Percentiles rank a stretch among this genome's conserved stretches.
Conservation (phyloP, 2,113 vertebrate species). For the Tor tambroides region DNA sequence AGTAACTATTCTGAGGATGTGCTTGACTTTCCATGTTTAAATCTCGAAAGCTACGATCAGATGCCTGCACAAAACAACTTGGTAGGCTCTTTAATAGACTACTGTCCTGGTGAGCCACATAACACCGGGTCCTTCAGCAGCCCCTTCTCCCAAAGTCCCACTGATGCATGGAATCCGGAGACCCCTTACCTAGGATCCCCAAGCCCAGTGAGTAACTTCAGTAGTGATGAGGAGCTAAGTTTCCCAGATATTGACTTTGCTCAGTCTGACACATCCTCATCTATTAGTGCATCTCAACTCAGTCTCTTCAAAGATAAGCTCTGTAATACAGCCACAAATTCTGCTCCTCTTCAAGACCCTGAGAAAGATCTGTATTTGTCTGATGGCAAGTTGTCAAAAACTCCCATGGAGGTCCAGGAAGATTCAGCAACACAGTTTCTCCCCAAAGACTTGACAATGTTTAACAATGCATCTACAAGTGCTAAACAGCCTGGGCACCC, state of each 20-base stretch:
- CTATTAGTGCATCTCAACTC: conserved; percentile 64
- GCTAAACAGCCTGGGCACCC: conserved; percentile 31
- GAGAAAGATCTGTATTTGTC: conserved; percentile 59
- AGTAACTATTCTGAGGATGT: conserved; percentile 77
- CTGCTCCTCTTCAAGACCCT: conserved; percentile 52
- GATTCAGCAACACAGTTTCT: conserved; percentile 60
- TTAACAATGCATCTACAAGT: conserved; percentile 43
- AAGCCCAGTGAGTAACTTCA: conserved; percentile 76
- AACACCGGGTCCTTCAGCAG: conserved; percentile 77
- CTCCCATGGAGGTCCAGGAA: conserved; percentile 63
- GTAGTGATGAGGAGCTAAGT: conserved; percentile 72
- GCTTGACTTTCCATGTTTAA: conserved; percentile 79
- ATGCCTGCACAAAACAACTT: conserved; percentile 71
- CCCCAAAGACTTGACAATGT: conserved; percentile 63
- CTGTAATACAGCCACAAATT: conserved; percentile 60
- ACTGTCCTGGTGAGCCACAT: conserved; percentile 75
- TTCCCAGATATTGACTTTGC: conserved; percentile 72
- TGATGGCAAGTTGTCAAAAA: conserved; percentile 64
- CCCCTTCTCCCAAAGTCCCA: conserved; percentile 77
- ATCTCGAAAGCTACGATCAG: conserved; percentile 78
- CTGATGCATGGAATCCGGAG: conserved; percentile 76
- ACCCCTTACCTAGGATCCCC: conserved; percentile 78
- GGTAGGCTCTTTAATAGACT: conserved; percentile 72
- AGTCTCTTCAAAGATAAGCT: conserved; percentile 66
- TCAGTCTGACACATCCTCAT: conserved; percentile 66